Evolutionary conservation across 1,140 invertebrate species (phyloP).

Genomic region (Nilaparvata lugens): DNA sequence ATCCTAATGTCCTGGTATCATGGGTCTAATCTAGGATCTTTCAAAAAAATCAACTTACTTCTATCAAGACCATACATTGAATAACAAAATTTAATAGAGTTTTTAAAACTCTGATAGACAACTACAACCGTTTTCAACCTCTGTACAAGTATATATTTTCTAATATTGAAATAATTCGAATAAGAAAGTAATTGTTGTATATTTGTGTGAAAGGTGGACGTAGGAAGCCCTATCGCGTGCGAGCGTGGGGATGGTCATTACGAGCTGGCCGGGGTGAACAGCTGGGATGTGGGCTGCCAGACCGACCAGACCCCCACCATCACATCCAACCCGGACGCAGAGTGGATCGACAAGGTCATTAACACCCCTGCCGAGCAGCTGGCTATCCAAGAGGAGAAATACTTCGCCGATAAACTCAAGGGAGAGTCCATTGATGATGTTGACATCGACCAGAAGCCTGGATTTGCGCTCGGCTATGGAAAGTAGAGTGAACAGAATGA

Average conservation of each 20-base stretch:
- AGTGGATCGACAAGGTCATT: constrained; percentile 33
- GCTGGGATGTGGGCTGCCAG: constrained; percentile 53
- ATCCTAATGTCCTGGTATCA: no score
- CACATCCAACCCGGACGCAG: constrained; percentile 33
- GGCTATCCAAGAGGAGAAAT: constrained; percentile 11
- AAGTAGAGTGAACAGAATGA: constrained; percentile 13
- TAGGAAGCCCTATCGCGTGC: constrained; percentile 68
- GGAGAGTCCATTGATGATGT: constrained; percentile 6
- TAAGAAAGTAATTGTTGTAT: no score
- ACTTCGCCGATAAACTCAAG: constrained; percentile 10
- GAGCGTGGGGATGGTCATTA: constrained; percentile 55
- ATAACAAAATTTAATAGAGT: no score
- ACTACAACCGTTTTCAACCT: no score
- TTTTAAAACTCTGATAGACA: no score
- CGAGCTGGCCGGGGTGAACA: constrained; percentile 61
- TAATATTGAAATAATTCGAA: no score
- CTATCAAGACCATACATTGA: no score
- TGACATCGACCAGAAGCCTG: constrained; percentile 24
- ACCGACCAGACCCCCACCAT: constrained; percentile 29
- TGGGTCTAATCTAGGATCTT: no score
- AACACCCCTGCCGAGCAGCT: constrained; percentile 17
- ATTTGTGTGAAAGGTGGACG: no score
- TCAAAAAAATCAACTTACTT: no score
- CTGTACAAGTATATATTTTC: no score
- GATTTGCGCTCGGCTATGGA: constrained; percentile 26